Conservation (phyloP, 2,797 vertebrate genomes). For the Valencia hispanica region DNA sequence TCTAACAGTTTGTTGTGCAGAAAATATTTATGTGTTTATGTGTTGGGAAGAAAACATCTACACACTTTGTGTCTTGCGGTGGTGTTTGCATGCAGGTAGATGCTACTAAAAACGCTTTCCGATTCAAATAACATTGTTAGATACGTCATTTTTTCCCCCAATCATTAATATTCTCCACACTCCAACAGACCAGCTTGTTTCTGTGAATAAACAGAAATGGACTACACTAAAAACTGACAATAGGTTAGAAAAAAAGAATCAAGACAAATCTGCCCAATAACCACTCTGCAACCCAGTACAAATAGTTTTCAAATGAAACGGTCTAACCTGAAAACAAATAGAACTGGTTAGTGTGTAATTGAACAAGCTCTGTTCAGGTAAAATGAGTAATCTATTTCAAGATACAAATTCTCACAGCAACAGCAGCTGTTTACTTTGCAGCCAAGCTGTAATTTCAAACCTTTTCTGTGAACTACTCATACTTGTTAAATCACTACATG, state of each 20-base stretch:
- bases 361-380: neutral
- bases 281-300: no score
- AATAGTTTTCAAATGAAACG: neutral
- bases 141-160: neutral
- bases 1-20: neutral
- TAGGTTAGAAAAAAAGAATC: no score
- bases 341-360: neutral
- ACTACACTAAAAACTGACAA: no score
- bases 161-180: neutral
- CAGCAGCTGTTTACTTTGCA: neutral
- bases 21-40: no score
- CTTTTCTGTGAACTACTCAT: neutral
- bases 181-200: neutral
- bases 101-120: neutral
- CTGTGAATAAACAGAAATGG: no score
- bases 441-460: neutral
- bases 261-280: no score
- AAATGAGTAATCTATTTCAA: neutral
- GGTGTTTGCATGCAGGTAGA: neutral
- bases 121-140: neutral
- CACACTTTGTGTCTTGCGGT: neutral
- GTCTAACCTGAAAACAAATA: neutral
- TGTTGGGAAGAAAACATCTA: no score
- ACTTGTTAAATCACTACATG: neutral
- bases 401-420: neutral